Evolutionary conservation across 1,140 invertebrate species (phyloP).

Genomic region (Scaptodrosophila lebanonensis): DNA sequence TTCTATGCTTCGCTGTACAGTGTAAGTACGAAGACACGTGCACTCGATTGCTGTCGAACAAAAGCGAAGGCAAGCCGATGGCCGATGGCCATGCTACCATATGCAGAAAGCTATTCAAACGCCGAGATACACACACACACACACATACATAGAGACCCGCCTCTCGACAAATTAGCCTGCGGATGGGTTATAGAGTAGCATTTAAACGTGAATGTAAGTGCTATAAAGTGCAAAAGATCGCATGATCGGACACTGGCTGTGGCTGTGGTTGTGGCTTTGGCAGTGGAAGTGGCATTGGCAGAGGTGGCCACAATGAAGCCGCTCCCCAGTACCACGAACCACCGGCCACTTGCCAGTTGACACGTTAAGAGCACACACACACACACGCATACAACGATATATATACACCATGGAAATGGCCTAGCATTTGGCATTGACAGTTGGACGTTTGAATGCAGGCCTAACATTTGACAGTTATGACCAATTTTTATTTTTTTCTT

Average conservation of each 20-base stretch:
- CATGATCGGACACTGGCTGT: too few relatives aligned
- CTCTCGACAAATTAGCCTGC: slow-evolving; percentile 60
- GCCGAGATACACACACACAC: too few relatives aligned
- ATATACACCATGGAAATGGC: slow-evolving; percentile 42
- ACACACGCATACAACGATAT: too few relatives aligned
- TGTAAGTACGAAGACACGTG: slow-evolving; percentile 20
- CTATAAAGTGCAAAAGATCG: too few relatives aligned
- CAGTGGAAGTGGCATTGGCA: slow-evolving; percentile 39
- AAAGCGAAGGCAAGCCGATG: slow-evolving; percentile 33
- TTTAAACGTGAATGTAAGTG: slow-evolving; percentile 6
- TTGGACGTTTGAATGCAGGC: slow-evolving; percentile 28
- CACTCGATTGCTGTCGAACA: slow-evolving; percentile 25
- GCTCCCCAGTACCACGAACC: background rate
- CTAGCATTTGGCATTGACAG: slow-evolving; percentile 24
- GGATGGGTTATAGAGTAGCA: slow-evolving; percentile 52
- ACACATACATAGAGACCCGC: slow-evolving; percentile 2
- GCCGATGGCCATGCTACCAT: background rate
- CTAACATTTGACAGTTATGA: slow-evolving; percentile 68
- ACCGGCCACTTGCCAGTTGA: slow-evolving; percentile 53
- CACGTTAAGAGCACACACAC: slow-evolving; percentile 66
- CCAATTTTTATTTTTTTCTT: slow-evolving; percentile 61
- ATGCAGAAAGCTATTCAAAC: slow-evolving; percentile 2
- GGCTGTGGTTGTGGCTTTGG: slow-evolving; percentile 10
- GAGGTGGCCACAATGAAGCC: background rate
- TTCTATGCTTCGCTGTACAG: slow-evolving; percentile 7